Evolutionary conservation across 2,113 vertebrate species (phyloP).

Genomic region (Serinus canaria): DNA sequence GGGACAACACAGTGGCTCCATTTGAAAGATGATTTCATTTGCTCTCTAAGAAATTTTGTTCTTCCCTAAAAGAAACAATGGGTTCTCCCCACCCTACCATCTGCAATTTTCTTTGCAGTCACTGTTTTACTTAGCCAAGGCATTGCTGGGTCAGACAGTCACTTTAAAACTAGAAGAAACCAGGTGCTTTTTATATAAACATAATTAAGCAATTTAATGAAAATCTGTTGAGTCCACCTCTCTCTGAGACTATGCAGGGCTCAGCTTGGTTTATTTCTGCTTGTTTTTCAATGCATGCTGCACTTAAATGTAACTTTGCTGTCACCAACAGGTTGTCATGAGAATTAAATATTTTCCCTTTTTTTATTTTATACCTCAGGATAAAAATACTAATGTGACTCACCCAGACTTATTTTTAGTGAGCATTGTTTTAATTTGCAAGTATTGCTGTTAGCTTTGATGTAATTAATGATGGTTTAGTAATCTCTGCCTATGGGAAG

Average conservation of each 20-base stretch:
- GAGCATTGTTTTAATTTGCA: background rate
- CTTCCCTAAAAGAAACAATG: conserved; percentile 6
- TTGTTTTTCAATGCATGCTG: background rate
- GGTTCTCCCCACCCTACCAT: background rate
- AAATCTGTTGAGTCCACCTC: conserved; percentile 66
- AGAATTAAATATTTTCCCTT: conserved; percentile 56
- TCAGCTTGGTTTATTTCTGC: background rate
- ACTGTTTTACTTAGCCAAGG: conserved; percentile 44
- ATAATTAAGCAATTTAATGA: conserved; percentile 75
- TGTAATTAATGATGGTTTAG: background rate
- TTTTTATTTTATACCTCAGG: background rate
- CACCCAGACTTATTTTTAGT: background rate
- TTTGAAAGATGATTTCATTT: background rate
- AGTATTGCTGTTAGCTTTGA: background rate
- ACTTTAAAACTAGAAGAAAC: conserved; percentile 63
- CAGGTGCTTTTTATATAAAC: conserved; percentile 69
- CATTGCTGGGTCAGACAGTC: conserved; percentile 45
- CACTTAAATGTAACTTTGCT: conserved; percentile 69
- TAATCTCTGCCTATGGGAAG: background rate
- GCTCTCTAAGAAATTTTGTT: background rate
- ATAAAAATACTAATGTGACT: conserved; percentile 35
- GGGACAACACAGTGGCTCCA: background rate
- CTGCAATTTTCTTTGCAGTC: conserved; percentile 41
- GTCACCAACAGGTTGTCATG: conserved; percentile 76
- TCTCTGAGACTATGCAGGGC: conserved; percentile 51